phyloP scores from a whole-genome alignment of 2,888 invertebrate species.

The Drosophila mulleri region DNA sequence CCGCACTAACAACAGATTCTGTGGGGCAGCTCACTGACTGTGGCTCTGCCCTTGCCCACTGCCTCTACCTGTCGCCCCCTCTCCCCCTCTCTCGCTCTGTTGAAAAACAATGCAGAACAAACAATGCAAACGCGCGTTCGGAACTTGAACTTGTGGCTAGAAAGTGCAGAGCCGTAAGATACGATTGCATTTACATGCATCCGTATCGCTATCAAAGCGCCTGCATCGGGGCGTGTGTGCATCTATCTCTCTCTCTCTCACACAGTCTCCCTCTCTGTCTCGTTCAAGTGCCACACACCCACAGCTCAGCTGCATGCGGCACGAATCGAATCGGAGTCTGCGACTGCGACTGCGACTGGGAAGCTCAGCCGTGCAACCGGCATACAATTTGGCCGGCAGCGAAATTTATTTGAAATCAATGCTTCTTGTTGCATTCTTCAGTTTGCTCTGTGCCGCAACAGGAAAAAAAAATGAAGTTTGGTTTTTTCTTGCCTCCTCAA shows the following conservation, averaged over 20 bases:
- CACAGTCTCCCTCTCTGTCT: background rate
- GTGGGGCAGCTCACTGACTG: slow-evolving; percentile 17
- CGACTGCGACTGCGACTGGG: background rate
- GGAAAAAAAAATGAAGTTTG: background rate
- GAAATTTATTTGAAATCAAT: slow-evolving; percentile 83
- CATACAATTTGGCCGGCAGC: slow-evolving; percentile 82
- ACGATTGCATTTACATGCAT: slow-evolving; percentile 82
- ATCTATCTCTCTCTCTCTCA: background rate
- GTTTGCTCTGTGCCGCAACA: slow-evolving; percentile 62
- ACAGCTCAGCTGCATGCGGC: slow-evolving; percentile 70
- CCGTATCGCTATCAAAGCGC: slow-evolving; percentile 77
- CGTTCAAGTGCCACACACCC: slow-evolving; percentile 59
- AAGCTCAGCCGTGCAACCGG: slow-evolving; percentile 73
- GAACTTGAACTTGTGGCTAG: slow-evolving; percentile 81
- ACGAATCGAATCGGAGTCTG: slow-evolving; percentile 60
- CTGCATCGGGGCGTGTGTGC: slow-evolving; percentile 77
- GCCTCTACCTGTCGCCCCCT: background rate
- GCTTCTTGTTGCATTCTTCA: slow-evolving; percentile 82
- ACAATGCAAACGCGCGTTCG: slow-evolving; percentile 74
- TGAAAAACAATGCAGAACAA: slow-evolving; percentile 77
- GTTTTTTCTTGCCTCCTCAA: slow-evolving; percentile 46
- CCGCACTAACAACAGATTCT: slow-evolving; percentile 57
- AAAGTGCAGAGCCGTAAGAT: slow-evolving; percentile 82
- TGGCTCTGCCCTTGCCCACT: background rate
- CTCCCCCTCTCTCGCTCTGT: background rate